Base-by-base conservation (phyloP, 1,140 invertebrate genomes). In the Phthorimaea operculella region DNA sequence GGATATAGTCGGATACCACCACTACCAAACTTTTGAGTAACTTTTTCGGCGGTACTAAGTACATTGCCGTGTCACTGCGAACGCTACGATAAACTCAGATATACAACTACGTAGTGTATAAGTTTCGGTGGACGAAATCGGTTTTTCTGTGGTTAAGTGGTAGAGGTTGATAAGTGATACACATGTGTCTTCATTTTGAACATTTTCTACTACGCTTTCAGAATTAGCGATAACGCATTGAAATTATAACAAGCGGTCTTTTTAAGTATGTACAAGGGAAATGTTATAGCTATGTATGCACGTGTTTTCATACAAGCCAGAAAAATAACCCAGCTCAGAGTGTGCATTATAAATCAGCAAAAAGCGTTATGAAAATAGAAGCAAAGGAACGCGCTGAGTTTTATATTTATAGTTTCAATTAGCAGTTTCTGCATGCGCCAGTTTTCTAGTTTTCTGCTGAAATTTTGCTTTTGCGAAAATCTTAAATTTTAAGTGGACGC, bases 331-430 rank as follows among this genome's bases (percentile, higher is more conserved):
- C 21, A 28, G 21, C 45, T 47, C 15, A 3, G 12, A 47, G 45
- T 9, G 16, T 16, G 8, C 15, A 15, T 47, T 47, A 14, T 18
- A 47, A 14, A 18, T 63, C 60, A 64, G 51, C 33, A 63, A 60
- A 67, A 63, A 68, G 67, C 63, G 60, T 56, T 64, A 63, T 70
- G 68, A 72, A 73, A 76, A 71, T 67, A 69, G 63, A 62, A 52
- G 56, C 60, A 51, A 58, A 68, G 64, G 57, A 71, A 74, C 71
- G 74, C 66, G 70, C 60, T 50, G 64, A 50, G 61, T 60, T 65
- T 70, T 67, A 72, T 79, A 81, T 79, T 79, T 81, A 78, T 79
- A 77, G 74, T 81, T 76, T 79, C 74, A 81, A 81, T 81, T 79
- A 79, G 68, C 64, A 64, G 65, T 63, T 57, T 72, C 72, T 66